These are phyloP conservation scores for Himalopsyche kuldschensis DNA, from an alignment of 2,888 invertebrate genomes.

Conservation along the genomic window DNA sequence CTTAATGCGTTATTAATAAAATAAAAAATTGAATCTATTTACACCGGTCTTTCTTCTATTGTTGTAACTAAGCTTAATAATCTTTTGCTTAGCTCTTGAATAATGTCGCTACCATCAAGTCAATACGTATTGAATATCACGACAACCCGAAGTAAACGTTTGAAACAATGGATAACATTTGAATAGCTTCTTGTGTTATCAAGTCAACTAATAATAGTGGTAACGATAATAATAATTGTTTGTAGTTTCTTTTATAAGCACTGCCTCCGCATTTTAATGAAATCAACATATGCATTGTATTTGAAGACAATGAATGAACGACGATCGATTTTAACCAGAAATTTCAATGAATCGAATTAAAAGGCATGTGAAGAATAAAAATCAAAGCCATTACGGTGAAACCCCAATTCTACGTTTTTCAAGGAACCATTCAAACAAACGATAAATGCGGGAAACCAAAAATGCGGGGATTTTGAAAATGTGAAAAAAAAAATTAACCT, in stretches of 20 bases:
- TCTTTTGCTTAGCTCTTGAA: too few relatives aligned
- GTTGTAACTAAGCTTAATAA: too few relatives aligned
- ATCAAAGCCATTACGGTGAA: too few relatives aligned
- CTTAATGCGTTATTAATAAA: too few relatives aligned
- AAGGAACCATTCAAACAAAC: too few relatives aligned
- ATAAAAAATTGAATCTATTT: too few relatives aligned
- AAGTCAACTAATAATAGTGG: neutral
- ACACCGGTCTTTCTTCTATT: too few relatives aligned
- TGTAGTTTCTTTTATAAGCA: neutral
- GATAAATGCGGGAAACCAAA: too few relatives aligned
- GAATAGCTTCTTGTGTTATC: neutral
- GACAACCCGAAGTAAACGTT: neutral
- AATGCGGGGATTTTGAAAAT: too few relatives aligned
- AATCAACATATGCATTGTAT: neutral
- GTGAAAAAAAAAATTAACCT: too few relatives aligned
- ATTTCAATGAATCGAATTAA: neutral
- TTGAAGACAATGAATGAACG: neutral
- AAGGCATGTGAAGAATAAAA: neutral
- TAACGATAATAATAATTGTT: neutral
- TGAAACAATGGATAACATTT: neutral
- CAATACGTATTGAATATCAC: neutral
- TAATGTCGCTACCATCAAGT: neutral
- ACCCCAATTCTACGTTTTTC: too few relatives aligned
- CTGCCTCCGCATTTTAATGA: neutral
- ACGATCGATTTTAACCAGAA: neutral